These are phyloP conservation scores for Acyrthosiphon pisum DNA, from an alignment of 1,140 invertebrate genomes.

Conservation along the genomic window DNA sequence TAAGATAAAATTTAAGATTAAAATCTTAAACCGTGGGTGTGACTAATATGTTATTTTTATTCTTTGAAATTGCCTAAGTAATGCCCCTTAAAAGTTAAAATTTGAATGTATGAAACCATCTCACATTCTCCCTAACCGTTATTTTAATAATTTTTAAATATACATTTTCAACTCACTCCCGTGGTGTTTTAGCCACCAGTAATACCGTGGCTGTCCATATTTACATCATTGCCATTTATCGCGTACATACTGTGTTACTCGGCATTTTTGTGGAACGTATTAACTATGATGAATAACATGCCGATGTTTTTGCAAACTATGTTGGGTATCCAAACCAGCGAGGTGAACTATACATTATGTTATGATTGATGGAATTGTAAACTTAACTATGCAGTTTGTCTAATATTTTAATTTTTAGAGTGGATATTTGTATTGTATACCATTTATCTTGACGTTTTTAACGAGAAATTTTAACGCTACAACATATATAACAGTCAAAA, in stretches of 20 bases:
- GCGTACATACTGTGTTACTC: constrained; percentile 7
- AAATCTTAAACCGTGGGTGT: too few relatives aligned
- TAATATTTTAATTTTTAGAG: background rate
- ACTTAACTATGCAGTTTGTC: background rate
- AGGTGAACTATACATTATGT: background rate
- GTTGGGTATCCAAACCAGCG: background rate
- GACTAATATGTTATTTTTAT: too few relatives aligned
- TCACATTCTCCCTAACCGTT: background rate
- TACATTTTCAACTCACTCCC: background rate
- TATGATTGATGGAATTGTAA: background rate
- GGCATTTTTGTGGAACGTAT: constrained; percentile 29
- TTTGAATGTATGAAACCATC: too few relatives aligned
- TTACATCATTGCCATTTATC: constrained; percentile 39
- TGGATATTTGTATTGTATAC: constrained; percentile 37
- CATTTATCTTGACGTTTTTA: background rate
- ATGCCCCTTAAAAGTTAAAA: background rate
- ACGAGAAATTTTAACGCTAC: background rate
- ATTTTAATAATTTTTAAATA: background rate
- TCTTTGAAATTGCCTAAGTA: background rate
- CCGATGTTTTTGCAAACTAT: constrained; percentile 35
- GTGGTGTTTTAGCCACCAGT: background rate
- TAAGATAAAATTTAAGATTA: too few relatives aligned
- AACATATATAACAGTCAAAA: background rate
- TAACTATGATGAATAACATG: constrained; percentile 30
- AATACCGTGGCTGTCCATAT: constrained; percentile 46